These are phyloP conservation scores for Cariama cristata DNA, from an alignment of 2,113 vertebrate genomes.

Conservation along the genomic window DNA sequence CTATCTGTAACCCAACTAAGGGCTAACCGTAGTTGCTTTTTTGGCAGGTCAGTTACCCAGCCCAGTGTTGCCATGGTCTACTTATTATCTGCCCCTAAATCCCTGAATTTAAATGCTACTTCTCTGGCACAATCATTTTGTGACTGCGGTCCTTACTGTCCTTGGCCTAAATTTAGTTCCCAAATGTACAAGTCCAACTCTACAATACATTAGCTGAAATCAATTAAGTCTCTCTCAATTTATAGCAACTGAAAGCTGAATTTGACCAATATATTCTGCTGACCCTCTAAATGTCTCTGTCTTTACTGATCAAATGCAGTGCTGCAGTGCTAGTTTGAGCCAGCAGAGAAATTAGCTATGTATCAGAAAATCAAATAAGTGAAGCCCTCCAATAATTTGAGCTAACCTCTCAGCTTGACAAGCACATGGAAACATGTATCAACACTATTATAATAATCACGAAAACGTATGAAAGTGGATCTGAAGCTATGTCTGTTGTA, in stretches of 20 bases:
- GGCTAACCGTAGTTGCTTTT: background rate
- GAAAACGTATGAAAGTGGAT: background rate
- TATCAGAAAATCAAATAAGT: constrained; percentile 24
- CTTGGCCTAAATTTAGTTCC: constrained; percentile 31
- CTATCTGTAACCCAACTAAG: rapidly evolving
- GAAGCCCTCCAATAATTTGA: background rate
- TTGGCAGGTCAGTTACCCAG: background rate
- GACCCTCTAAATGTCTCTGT: background rate
- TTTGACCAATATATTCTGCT: background rate
- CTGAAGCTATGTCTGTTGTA: background rate
- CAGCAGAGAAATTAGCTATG: background rate
- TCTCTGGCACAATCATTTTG: background rate
- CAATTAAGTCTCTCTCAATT: constrained; percentile 31
- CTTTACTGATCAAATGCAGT: background rate
- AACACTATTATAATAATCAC: background rate
- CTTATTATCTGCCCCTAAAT: background rate
- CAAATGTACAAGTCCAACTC: background rate
- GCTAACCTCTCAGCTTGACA: background rate
- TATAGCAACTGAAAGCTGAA: constrained; percentile 24
- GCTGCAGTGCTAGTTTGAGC: background rate
- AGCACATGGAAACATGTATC: background rate
- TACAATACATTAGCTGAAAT: constrained; percentile 38
- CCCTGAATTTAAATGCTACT: background rate
- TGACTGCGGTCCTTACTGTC: background rate
- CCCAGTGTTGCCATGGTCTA: background rate